Evolutionary conservation across 1,140 invertebrate genomes (phyloP).

Genomic region (Aricia agestis): DNA sequence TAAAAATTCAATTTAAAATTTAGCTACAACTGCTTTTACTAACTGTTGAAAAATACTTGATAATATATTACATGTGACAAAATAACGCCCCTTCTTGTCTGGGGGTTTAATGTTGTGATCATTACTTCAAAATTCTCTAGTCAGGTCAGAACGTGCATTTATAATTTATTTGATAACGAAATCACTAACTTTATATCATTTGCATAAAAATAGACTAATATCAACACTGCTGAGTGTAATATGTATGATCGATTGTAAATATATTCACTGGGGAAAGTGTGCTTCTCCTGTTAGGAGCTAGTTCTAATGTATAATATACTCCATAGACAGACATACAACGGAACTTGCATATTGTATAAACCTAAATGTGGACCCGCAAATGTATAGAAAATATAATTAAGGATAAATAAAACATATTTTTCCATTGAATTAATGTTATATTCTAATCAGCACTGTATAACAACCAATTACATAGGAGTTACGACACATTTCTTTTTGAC

Average conservation of each 20-base stretch:
- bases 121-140: conserved; percentile 62
- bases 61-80: not conserved
- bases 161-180: conserved; percentile 61
- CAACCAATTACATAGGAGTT: conserved; percentile 34
- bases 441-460: conserved; percentile 26
- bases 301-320: not conserved
- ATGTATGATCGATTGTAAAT: conserved; percentile 24
- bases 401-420: conserved; percentile 60
- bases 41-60: not conserved
- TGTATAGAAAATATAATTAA: conserved; percentile 46
- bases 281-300: not conserved
- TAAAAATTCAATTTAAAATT: not conserved
- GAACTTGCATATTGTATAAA: conserved; percentile 19
- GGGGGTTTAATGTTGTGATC: too few species aligned
- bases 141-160: conserved; percentile 65
- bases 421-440: conserved; percentile 44
- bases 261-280: conserved; percentile 6
- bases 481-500: conserved; percentile 16
- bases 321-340: conserved; percentile 10
- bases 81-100: too few species aligned
- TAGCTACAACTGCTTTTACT: not conserved
- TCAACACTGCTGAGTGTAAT: conserved; percentile 19
- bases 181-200: conserved; percentile 53
- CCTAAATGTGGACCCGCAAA: conserved; percentile 18
- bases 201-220: conserved; percentile 47